These are phyloP conservation scores for Stramonita haemastoma DNA, from an alignment of 2,888 invertebrate species.

Conservation along the genomic window DNA sequence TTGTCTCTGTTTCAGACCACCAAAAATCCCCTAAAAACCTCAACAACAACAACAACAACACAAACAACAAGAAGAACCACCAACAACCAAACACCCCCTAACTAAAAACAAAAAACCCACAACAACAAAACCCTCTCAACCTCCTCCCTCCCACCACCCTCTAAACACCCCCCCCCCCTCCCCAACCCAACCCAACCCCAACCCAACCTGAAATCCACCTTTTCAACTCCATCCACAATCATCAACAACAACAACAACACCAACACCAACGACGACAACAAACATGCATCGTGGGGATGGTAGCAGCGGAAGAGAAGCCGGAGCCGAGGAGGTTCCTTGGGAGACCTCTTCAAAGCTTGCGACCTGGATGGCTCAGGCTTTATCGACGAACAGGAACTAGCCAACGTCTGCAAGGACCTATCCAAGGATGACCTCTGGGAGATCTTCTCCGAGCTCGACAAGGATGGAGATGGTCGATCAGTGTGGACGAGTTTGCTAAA, in stretches of 20 bases:
- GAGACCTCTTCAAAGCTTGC: conserved; percentile 78
- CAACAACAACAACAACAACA: too few relatives aligned
- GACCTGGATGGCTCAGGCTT: conserved; percentile 79
- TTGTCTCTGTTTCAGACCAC: too few relatives aligned
- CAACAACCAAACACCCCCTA: background rate
- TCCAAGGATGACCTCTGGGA: conserved; percentile 78
- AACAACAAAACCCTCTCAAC: too few relatives aligned
- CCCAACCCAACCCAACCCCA: background rate
- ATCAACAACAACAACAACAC: background rate
- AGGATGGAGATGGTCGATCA: conserved; percentile 79
- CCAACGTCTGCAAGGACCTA: conserved; percentile 79
- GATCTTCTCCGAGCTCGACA: conserved; percentile 62
- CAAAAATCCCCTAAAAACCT: too few relatives aligned
- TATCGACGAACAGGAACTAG: conserved; percentile 79
- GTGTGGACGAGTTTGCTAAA: conserved; percentile 79
- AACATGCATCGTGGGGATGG: background rate
- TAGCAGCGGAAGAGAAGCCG: background rate
- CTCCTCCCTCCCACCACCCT: too few relatives aligned
- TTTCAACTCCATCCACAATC: background rate
- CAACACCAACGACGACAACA: too few relatives aligned
- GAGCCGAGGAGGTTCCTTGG: conserved; percentile 47
- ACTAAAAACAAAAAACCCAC: too few relatives aligned
- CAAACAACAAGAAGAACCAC: background rate
- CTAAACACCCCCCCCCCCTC: background rate
- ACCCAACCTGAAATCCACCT: background rate